A percentile compares a stretch with the other conserved stretches of the same genome.
Evolutionary conservation across 2,113 vertebrate genomes (phyloP).

Genomic region (Caranx ignobilis): DNA sequence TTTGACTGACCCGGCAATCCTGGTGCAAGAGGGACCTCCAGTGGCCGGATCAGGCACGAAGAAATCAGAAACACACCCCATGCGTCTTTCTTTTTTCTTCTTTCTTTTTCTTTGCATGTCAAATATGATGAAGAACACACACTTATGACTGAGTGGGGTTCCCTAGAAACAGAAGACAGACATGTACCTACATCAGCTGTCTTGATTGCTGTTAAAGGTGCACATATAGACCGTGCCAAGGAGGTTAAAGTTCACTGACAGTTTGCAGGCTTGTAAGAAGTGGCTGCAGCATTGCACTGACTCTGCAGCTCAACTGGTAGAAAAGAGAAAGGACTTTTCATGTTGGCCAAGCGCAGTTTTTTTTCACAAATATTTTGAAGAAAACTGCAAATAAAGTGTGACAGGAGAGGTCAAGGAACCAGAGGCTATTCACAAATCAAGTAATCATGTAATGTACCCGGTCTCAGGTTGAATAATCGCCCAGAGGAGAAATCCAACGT

Average conservation of each 20-base stretch:
- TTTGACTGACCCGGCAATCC: conserved; percentile 17
- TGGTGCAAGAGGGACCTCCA: conserved; percentile 79
- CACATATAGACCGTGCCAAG: background rate
- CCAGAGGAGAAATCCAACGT: too few species aligned
- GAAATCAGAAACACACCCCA: background rate
- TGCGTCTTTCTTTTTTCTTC: too few species aligned
- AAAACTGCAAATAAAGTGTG: background rate
- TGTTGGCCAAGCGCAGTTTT: background rate
- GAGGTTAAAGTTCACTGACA: conserved; percentile 5
- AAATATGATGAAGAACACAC: conserved; percentile 14
- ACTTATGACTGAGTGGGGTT: conserved; percentile 14
- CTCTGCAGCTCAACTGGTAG: background rate
- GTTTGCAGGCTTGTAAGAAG: conserved; percentile 3
- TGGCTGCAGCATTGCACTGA: background rate
- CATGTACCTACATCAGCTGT: background rate
- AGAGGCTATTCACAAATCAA: too few species aligned
- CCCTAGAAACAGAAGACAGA: conserved; percentile 4
- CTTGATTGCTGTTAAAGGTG: conserved; percentile 7
- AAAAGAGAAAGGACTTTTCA: background rate
- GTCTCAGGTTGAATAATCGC: too few species aligned
- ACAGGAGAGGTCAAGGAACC: background rate
- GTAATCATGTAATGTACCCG: too few species aligned
- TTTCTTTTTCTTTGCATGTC: background rate
- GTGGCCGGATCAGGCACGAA: conserved; percentile 37
- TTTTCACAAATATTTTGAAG: too few species aligned